Evolutionary conservation across 2,113 vertebrate species (phyloP).

Genomic region (Melanerpes formicivorus): DNA sequence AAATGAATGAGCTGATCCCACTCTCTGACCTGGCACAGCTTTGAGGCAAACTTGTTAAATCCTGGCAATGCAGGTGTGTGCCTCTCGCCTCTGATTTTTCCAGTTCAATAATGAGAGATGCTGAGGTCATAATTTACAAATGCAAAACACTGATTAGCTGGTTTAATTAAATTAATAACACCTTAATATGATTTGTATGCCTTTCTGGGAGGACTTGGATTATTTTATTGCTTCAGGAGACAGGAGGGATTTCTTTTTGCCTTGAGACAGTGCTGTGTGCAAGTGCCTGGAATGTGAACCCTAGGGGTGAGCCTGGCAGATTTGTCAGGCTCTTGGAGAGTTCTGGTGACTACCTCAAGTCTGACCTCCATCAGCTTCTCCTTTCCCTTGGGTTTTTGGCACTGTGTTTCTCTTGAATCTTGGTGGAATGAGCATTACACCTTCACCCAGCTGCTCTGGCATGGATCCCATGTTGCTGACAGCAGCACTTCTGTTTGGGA

Average conservation of each 20-base stretch:
- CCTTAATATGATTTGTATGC: neutral
- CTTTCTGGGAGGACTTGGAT: neutral
- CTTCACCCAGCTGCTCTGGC: neutral
- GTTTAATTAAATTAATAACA: conserved; percentile 41
- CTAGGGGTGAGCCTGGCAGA: neutral
- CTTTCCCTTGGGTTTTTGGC: neutral
- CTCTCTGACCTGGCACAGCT: conserved; percentile 21
- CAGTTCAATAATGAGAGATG: conserved; percentile 1
- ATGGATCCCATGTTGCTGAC: neutral
- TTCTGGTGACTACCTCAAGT: neutral
- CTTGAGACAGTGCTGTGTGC: neutral
- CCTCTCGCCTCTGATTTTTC: neutral
- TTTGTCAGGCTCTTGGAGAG: accelerated
- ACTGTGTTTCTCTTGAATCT: neutral
- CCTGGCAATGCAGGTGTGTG: neutral
- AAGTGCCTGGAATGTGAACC: neutral
- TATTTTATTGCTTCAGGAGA: neutral
- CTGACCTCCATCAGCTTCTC: neutral
- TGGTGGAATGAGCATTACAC: too few species aligned
- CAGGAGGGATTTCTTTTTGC: neutral
- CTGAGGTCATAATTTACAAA: conserved; percentile 25
- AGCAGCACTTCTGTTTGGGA: neutral
- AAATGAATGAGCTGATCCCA: conserved; percentile 33
- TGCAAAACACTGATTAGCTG: neutral
- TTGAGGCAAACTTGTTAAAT: conserved; percentile 4